Percentiles rank a stretch among this genome's conserved stretches.
phyloP scores from a whole-genome alignment of 2,888 invertebrate species.

The Protodeltote pygarga region DNA sequence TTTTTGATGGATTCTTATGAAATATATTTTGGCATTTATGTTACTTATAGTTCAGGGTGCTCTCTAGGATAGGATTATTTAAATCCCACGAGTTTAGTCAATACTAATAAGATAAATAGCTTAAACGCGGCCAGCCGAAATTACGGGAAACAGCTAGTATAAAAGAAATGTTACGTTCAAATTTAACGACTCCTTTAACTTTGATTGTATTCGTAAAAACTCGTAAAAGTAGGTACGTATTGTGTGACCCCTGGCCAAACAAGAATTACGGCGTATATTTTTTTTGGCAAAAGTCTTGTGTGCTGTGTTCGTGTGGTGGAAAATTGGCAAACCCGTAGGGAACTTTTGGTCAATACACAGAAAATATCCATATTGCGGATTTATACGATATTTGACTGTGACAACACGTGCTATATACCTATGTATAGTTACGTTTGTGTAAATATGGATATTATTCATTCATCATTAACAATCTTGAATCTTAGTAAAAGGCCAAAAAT shows the following conservation, averaged over 20 bases:
- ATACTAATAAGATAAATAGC: no score
- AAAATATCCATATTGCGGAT: conserved; percentile 36
- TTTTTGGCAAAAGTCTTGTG: conserved; percentile 39
- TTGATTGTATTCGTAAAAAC: conserved; percentile 21
- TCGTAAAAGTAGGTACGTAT: conserved; percentile 12
- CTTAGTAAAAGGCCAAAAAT: no score
- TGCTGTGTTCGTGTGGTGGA: conserved; percentile 51
- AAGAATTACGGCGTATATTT: conserved; percentile 36
- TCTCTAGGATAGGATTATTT: no score
- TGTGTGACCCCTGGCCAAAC: conserved; percentile 16
- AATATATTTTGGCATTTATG: no score
- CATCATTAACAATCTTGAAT: no score
- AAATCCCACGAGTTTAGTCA: no score
- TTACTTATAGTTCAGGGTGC: no score
- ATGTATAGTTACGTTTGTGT: conserved; percentile 18
- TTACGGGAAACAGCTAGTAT: no score
- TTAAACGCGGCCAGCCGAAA: no score
- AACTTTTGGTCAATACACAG: conserved; percentile 43
- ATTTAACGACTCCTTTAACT: conserved; percentile 19
- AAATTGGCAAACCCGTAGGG: conserved; percentile 56
- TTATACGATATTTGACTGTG: conserved; percentile 38
- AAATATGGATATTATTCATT: no score
- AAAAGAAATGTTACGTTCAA: conserved; percentile 4
- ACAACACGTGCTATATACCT: conserved; percentile 30
- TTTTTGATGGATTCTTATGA: no score